Evolutionary conservation across 1,140 invertebrate species (phyloP).

Genomic region (Hirudo medicinalis): DNA sequence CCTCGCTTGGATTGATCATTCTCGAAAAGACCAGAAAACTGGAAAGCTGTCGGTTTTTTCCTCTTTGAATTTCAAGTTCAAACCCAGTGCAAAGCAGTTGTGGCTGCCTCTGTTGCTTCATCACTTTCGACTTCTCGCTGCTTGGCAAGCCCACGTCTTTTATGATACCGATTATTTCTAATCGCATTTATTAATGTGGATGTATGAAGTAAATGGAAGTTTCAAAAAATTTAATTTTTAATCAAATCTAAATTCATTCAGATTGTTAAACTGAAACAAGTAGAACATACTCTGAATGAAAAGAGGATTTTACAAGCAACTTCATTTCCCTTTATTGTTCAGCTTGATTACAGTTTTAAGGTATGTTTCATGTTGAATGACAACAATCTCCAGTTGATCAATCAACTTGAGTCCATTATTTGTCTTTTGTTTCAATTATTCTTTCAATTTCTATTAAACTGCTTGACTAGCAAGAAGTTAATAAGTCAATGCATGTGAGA

Average conservation of each 20-base stretch:
- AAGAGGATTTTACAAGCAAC: constrained; percentile 21
- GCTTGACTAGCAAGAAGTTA: too few relatives aligned
- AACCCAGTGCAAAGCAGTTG: background rate
- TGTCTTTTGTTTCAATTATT: background rate
- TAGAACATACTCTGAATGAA: constrained; percentile 23
- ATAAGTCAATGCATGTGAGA: too few relatives aligned
- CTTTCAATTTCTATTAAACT: too few relatives aligned
- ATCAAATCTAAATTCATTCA: background rate
- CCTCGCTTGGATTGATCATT: too few relatives aligned
- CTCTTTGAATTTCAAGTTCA: too few relatives aligned
- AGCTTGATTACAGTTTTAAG: constrained; percentile 19
- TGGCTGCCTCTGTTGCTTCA: background rate
- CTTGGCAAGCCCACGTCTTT: background rate
- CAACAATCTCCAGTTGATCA: background rate
- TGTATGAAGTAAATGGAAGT: too few relatives aligned
- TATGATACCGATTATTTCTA: too few relatives aligned
- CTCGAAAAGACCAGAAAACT: too few relatives aligned
- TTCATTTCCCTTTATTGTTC: constrained; percentile 19
- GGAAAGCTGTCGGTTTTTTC: too few relatives aligned
- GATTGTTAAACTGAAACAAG: constrained; percentile 20
- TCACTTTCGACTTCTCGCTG: background rate
- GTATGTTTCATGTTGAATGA: background rate
- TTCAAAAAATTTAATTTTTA: too few relatives aligned
- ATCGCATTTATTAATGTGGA: too few relatives aligned
- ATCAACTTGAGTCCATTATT: background rate